Evolutionary conservation across 2,113 vertebrate species (phyloP).

Genomic region (Symphodus melops): DNA sequence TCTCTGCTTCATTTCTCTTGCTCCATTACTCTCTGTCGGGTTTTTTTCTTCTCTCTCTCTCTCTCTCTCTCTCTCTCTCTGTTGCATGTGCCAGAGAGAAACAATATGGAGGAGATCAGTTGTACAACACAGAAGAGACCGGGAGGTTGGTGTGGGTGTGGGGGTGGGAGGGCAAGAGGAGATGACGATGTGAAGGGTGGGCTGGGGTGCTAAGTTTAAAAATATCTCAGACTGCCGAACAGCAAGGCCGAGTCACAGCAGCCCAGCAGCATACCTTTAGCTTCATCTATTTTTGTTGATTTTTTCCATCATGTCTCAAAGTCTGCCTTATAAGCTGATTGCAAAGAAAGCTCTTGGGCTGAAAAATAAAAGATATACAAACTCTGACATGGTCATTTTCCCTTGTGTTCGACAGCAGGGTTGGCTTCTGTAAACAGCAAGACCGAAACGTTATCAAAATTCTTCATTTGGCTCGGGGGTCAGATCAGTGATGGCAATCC

Average conservation of each 20-base stretch:
- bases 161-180: constrained; percentile 53
- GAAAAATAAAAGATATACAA: constrained; percentile 59
- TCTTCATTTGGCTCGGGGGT: constrained; percentile 28
- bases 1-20: neutral
- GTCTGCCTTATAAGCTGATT: constrained; percentile 82
- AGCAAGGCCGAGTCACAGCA: constrained; percentile 54
- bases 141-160: constrained; percentile 7
- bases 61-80: constrained; percentile 6
- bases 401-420: constrained; percentile 37
- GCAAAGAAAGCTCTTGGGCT: constrained; percentile 53
- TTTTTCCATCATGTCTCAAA: constrained; percentile 77
- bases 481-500: constrained; percentile 13
- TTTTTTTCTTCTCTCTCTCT: constrained; percentile 1
- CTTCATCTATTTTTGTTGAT: constrained; percentile 78
- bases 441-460: constrained; percentile 37
- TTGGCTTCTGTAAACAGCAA: constrained; percentile 50
- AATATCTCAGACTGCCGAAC: constrained; percentile 72
- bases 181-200: constrained; percentile 57
- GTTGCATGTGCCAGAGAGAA: constrained; percentile 41
- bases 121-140: constrained; percentile 44
- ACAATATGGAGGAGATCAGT: constrained; percentile 62
- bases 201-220: constrained; percentile 74
- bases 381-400: constrained; percentile 46
- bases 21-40: constrained; percentile 11
- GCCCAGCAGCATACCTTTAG: constrained; percentile 67